These are phyloP conservation scores for Sphaerophoria taeniata DNA, from an alignment of 2,888 invertebrate species.

Conservation along the genomic window DNA sequence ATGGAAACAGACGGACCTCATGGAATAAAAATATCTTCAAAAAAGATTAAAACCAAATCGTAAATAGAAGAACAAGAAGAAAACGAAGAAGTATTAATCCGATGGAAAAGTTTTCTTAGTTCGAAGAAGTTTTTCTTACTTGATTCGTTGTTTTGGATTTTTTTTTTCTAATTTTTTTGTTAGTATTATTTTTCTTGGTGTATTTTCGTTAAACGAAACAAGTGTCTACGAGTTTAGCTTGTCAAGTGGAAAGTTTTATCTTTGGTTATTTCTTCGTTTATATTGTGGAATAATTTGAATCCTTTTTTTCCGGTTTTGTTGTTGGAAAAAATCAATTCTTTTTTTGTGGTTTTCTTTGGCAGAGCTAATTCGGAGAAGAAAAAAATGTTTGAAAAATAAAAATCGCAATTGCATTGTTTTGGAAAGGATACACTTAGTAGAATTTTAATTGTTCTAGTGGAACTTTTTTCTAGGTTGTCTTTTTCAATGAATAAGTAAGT, in stretches of 20 bases:
- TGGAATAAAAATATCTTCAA: slow-evolving; percentile 11
- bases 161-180: slow-evolving; percentile 2
- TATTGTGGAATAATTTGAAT: slow-evolving; percentile 36
- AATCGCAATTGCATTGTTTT: background rate
- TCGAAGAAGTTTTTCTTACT: slow-evolving; percentile 36
- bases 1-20: slow-evolving; percentile 1
- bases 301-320: background rate
- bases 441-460: slow-evolving; percentile 9
- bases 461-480: background rate
- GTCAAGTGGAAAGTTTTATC: slow-evolving; percentile 71
- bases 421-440: slow-evolving; percentile 2
- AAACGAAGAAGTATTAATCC: slow-evolving; percentile 47
- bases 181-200: slow-evolving; percentile 23
- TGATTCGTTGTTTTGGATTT: slow-evolving; percentile 21
- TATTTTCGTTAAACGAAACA: slow-evolving; percentile 67
- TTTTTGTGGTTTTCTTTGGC: slow-evolving; percentile 25
- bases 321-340: background rate
- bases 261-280: slow-evolving; percentile 64
- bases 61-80: slow-evolving; percentile 23
- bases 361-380: slow-evolving; percentile 20
- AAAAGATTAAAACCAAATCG: slow-evolving; percentile 22
- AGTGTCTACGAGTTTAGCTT: slow-evolving; percentile 70
- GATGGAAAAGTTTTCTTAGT: slow-evolving; percentile 41
- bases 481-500: background rate
- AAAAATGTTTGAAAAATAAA: background rate